A percentile compares a stretch with the other conserved stretches of the same genome.
Evolutionary conservation across 2,797 vertebrate genomes (phyloP).

Genomic region (Synaphobranchus kaupii): DNA sequence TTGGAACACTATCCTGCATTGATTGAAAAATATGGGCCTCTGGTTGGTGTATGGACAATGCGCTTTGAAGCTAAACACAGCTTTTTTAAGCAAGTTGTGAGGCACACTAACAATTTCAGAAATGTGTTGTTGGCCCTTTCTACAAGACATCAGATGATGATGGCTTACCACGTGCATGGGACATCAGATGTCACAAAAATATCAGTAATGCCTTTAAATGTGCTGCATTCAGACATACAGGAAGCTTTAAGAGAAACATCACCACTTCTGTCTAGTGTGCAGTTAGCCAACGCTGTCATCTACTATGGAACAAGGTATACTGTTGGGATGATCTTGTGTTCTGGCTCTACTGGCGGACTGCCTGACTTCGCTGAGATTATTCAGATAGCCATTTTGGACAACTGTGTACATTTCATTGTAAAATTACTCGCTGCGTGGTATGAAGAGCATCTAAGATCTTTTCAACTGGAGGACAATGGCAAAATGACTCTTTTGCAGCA

Average conservation of each 20-base stretch:
- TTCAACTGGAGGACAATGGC: conserved; percentile 40
- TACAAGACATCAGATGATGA: conserved; percentile 47
- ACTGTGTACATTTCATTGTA: conserved; percentile 41
- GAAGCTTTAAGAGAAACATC: conserved; percentile 36
- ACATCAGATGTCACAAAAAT: conserved; percentile 41
- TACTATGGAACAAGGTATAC: conserved; percentile 43
- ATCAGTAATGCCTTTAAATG: conserved; percentile 37
- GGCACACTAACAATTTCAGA: conserved; percentile 44
- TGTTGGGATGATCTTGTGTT: conserved; percentile 44
- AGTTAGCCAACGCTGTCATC: conserved; percentile 33
- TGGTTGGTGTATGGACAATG: conserved; percentile 41
- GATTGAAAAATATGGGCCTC: conserved; percentile 33
- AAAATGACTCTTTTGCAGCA: conserved; percentile 37
- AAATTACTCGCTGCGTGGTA: conserved; percentile 43
- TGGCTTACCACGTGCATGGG: conserved; percentile 34
- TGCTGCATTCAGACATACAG: conserved; percentile 49
- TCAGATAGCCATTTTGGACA: conserved; percentile 44
- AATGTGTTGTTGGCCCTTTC: conserved; percentile 44
- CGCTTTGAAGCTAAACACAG: conserved; percentile 42
- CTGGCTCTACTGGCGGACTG: conserved; percentile 38
- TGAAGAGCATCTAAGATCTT: conserved; percentile 45
- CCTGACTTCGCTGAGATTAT: conserved; percentile 40
- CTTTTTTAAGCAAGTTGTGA: conserved; percentile 45
- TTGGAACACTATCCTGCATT: conserved; percentile 42
- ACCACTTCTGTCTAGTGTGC: conserved; percentile 40